phyloP scores from a whole-genome alignment of 2,797 vertebrate species.

The Gambusia yucatana region DNA sequence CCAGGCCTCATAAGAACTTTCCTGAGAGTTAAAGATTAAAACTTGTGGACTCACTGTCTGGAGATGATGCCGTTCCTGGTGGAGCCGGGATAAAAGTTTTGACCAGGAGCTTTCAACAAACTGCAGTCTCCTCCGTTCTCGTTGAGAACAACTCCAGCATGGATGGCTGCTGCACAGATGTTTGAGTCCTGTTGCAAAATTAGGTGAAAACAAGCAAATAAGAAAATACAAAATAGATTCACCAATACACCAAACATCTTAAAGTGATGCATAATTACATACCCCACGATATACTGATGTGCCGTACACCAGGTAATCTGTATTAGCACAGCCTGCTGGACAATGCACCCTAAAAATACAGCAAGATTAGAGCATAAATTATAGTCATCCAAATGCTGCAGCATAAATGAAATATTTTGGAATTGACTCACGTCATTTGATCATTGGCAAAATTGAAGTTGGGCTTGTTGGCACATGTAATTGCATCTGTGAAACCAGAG shows the following conservation, averaged over 20 bases:
- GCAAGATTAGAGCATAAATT: not conserved
- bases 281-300: conserved; percentile 78
- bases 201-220: not conserved
- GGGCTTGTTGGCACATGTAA: conserved; percentile 69
- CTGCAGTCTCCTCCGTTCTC: conserved; percentile 82
- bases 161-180: conserved; percentile 83
- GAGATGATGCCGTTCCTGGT: conserved; percentile 79
- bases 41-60: conserved; percentile 65
- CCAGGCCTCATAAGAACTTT: too few species aligned
- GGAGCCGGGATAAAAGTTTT: conserved; percentile 78
- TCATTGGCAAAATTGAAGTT: conserved; percentile 69
- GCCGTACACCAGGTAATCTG: conserved; percentile 73
- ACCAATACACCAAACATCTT: not conserved
- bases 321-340: conserved; percentile 73
- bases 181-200: conserved; percentile 78
- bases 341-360: conserved; percentile 78
- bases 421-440: conserved; percentile 71
- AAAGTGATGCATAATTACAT: conserved; percentile 19
- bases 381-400: not conserved
- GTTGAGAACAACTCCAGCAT: conserved; percentile 82
- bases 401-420: not conserved
- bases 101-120: conserved; percentile 75
- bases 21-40: not conserved
- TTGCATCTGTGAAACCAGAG: conserved; percentile 70
- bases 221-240: not conserved